Evolutionary conservation across 2,113 vertebrate genomes (phyloP).

Genomic region (Pungitius pungitius): DNA sequence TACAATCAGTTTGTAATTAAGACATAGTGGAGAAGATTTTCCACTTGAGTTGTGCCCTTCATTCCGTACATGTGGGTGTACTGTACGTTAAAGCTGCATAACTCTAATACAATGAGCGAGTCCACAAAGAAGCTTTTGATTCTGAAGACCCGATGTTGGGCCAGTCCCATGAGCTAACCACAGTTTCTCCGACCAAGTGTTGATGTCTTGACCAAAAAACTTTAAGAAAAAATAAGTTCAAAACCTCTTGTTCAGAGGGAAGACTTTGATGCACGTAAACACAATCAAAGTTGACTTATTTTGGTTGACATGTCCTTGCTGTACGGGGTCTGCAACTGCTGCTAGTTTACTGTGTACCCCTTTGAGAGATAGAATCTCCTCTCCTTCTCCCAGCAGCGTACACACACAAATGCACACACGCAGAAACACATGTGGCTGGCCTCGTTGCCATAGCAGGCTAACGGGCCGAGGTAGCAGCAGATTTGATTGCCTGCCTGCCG

Average conservation of each 20-base stretch:
- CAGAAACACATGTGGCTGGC: conserved; percentile 73
- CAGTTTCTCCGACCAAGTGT: conserved; percentile 44
- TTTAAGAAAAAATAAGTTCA: too few relatives aligned
- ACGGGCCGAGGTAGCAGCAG: conserved; percentile 87
- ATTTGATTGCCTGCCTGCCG: conserved; percentile 93
- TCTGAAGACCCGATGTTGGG: conserved; percentile 32
- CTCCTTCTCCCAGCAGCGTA: conserved; percentile 71
- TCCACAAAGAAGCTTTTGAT: conserved; percentile 43
- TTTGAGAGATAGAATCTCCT: conserved; percentile 71
- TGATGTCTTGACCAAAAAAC: conserved; percentile 1
- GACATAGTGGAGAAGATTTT: conserved; percentile 25
- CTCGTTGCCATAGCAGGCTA: conserved; percentile 97
- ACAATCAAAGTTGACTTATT: conserved; percentile 59
- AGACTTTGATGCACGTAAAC: conserved; percentile 58
- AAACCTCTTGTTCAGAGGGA: conserved; percentile 36
- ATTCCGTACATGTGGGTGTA: neutral
- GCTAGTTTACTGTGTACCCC: conserved; percentile 46
- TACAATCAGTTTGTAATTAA: conserved; percentile 9
- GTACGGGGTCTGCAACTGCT: conserved; percentile 45
- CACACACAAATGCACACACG: conserved; percentile 14
- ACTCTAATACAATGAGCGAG: conserved; percentile 45
- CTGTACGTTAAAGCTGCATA: neutral
- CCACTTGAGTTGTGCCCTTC: conserved; percentile 13
- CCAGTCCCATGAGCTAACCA: conserved; percentile 42
- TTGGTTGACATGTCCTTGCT: conserved; percentile 51